Evolutionary conservation across 2,888 invertebrate species (phyloP), one percentile per base, ranked within the genome.

Genomic region (Cylindroiulus punctatus): DNA sequence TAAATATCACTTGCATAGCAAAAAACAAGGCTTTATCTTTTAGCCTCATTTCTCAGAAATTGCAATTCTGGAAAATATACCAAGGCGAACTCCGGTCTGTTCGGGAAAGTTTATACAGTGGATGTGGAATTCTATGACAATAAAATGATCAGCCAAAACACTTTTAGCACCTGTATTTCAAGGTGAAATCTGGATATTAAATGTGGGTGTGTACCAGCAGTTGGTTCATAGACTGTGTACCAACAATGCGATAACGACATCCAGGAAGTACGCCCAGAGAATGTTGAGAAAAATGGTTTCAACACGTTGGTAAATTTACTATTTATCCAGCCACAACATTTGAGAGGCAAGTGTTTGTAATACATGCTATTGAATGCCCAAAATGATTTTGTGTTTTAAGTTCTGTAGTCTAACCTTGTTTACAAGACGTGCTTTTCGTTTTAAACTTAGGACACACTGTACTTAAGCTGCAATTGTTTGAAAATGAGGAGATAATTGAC

Each of bases 191-290:
- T 65, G 22, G 12, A 65, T 8, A 26, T 22, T 8, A 65, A 65
- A 26, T 22, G 65, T 65, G 65, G 65, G 65, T 65, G 65, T 22
- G 22, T 22, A 65, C 65, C 5, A 22, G 26, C 65, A 65, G 65
- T 7, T 2, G 7, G 36, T 22, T 65, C 65, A 65, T 65, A 22
- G 65, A 22, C 65, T 65, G 65, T 65, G 65, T 65, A 26, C 65
- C 22, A 65, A 65, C 65, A 65, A 12, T 22, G 26, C 36, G 1
- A 22, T 65, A 26, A 65, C 65, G 0, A 65, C 65, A 65, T 65
- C 65, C 65, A 65, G 65, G 65, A 65, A 65, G 65, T 65, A 26
- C 65, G 65, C 12, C 65, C 8, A 26, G 65, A 26, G 65, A 65
- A 65, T 12, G 22, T 2, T 65, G 65, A 26, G 65, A 65, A 57